Evolutionary conservation across 2,888 invertebrate species (phyloP).

Genomic region (Rhamphomyia laevipes): DNA sequence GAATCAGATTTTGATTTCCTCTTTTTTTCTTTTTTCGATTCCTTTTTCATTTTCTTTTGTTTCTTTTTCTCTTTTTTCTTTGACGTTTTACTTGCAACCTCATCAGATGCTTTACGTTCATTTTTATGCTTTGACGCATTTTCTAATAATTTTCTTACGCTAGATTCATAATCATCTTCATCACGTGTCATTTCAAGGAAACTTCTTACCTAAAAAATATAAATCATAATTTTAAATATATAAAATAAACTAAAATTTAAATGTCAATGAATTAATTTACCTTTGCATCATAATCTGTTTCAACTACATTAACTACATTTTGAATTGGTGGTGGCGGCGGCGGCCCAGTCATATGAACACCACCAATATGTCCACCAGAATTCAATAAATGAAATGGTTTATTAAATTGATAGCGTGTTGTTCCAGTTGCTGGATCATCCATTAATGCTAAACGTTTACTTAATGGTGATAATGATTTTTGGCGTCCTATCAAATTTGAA

Average conservation of each 20-base stretch:
- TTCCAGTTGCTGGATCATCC: conserved; percentile 37
- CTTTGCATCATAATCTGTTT: conserved; percentile 53
- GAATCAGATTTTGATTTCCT: conserved; percentile 56
- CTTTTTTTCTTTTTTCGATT: conserved; percentile 44
- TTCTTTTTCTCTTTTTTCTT: conserved; percentile 42
- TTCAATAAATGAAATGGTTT: conserved; percentile 44
- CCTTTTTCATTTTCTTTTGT: conserved; percentile 39
- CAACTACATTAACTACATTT: neutral
- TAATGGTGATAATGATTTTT: conserved; percentile 65
- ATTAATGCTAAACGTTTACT: conserved; percentile 73
- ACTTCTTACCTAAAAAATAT: conserved; percentile 46
- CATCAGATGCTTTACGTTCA: conserved; percentile 43
- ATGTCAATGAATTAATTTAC: conserved; percentile 21
- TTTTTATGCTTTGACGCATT: conserved; percentile 62
- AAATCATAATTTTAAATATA: conserved; percentile 1
- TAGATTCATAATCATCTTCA: conserved; percentile 76
- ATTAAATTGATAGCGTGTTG: conserved; percentile 45
- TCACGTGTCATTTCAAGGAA: conserved; percentile 69
- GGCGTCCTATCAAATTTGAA: conserved; percentile 36
- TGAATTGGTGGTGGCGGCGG: neutral
- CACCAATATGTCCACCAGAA: neutral
- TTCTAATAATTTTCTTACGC: conserved; percentile 78
- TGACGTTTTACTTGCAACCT: neutral
- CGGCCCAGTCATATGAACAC: conserved; percentile 12
- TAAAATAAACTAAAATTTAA: neutral